A percentile compares a stretch with the other conserved stretches of the same genome.
Conservation (phyloP, 2,113 vertebrate genomes). For the Pycnonotus jocosus region DNA sequence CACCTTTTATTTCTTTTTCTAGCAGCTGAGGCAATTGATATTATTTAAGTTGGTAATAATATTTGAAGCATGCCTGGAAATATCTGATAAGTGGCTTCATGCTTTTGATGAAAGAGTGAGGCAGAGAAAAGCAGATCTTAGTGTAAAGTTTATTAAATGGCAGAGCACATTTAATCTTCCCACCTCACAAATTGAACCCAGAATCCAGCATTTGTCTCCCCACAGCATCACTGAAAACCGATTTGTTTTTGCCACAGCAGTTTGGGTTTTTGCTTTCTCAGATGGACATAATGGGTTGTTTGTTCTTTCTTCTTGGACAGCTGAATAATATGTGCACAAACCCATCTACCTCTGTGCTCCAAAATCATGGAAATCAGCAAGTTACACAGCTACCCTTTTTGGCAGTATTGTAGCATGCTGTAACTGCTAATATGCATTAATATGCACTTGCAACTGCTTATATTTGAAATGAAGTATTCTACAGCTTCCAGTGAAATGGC, state of each 20-base stretch:
- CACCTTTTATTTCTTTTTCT: not conserved
- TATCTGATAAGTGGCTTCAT: conserved; percentile 23
- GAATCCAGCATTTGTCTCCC: conserved; percentile 1
- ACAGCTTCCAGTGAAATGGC: not conserved
- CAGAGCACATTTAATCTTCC: not conserved
- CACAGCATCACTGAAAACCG: not conserved
- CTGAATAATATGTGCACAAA: not conserved
- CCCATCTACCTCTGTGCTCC: not conserved
- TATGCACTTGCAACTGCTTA: not conserved
- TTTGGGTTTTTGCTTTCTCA: not conserved
- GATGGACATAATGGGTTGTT: not conserved
- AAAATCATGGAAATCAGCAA: not conserved
- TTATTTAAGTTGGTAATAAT: not conserved
- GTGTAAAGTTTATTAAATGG: conserved; percentile 25
- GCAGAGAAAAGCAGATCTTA: not conserved
- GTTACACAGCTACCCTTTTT: not conserved
- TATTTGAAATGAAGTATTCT: not conserved
- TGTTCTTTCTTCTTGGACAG: conserved; percentile 13
- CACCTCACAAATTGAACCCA: not conserved
- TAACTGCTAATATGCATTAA: not conserved
- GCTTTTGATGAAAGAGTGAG: not conserved
- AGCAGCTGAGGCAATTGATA: not conserved
- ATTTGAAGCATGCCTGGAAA: conserved; percentile 29
- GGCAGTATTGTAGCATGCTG: not conserved
- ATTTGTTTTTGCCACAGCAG: conserved; percentile 1